phyloP scores from a whole-genome alignment of 1,140 invertebrate genomes.

The Drosophila jambulina region DNA sequence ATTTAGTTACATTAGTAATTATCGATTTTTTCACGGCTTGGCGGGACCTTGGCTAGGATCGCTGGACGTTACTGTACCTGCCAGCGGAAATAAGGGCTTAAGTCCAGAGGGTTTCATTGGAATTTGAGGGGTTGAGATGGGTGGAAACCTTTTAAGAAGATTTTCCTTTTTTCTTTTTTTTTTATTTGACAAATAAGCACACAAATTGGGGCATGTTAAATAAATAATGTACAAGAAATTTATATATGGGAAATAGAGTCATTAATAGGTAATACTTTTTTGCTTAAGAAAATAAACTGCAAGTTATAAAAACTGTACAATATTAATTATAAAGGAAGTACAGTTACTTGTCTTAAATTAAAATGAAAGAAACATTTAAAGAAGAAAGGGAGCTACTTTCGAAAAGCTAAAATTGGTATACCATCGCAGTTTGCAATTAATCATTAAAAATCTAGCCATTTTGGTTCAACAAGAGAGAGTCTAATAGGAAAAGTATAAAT shows the following conservation, averaged over 20 bases:
- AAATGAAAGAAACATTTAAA: too few relatives aligned
- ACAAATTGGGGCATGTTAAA: background rate
- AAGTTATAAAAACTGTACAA: too few relatives aligned
- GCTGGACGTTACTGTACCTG: constrained; percentile 25
- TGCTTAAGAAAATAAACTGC: background rate
- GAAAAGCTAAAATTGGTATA: too few relatives aligned
- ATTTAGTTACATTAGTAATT: constrained; percentile 81
- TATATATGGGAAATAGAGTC: background rate
- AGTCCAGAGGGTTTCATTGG: constrained; percentile 1
- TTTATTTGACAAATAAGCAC: background rate
- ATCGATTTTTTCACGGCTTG: constrained; percentile 63
- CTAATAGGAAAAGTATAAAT: too few relatives aligned
- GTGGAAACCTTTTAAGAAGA: constrained; percentile 14
- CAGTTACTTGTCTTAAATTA: background rate
- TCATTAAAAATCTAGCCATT: too few relatives aligned
- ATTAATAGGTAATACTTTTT: background rate
- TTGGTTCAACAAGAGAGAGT: too few relatives aligned
- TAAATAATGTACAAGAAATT: constrained; percentile 7
- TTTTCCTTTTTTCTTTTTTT: background rate
- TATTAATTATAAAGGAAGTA: background rate
- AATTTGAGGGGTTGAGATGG: background rate
- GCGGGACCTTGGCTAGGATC: constrained; percentile 27
- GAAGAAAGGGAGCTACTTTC: too few relatives aligned
- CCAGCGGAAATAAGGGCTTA: constrained; percentile 20
- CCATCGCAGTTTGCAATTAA: too few relatives aligned